Base-by-base conservation (phyloP, 1,140 invertebrate species). In the Zaprionus ghesquierei region DNA sequence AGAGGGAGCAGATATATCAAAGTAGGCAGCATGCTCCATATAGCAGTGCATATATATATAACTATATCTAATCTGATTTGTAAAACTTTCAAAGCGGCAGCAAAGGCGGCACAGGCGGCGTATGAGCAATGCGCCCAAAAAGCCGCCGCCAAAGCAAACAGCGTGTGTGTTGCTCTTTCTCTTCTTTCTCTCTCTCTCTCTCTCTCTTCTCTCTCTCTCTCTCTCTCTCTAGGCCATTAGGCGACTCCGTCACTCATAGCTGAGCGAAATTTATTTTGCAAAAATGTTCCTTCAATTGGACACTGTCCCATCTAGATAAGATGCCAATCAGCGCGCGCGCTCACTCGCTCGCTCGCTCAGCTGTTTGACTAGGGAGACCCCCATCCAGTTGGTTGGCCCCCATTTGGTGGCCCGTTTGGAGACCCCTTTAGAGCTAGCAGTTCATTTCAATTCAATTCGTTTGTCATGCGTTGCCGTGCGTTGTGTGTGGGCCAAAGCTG, bases 391-490 rank as follows among this genome's bases (percentile, higher is more conserved):
- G n/a, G n/a, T n/a, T n/a, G n/a, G n/a, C n/a, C n/a, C n/a, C n/a
- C n/a, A n/a, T n/a, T n/a, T n/a, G n/a, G n/a, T n/a, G n/a, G n/a
- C n/a, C 27, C 49, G 15, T 23, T 38, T 75, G 50, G 13, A 27
- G 22, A n/a, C n/a, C n/a, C n/a, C 25, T 41, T 51, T 58, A 51
- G 62, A 54, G 53, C 63, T 69, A 50, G 75, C 75, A 81, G 84
- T 89, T 89, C 84, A 89, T 89, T 89, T 89, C 84, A 89, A 87
- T 87, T 87, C 82, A 87, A 82, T 89, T 87, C 82, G 84, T 89
- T 87, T 87, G 84, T 79, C 73, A n/a, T n/a, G n/a, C n/a, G 35
- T 49, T 55, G 62, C 25, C 31, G 55, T 44, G 23, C 53, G 20
- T 41, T 69, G 61, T 86, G 81, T 82, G 76, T 81, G 84, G 79